phyloP scores from a whole-genome alignment of 2,888 invertebrate genomes.

The Meandrusa payeni region DNA sequence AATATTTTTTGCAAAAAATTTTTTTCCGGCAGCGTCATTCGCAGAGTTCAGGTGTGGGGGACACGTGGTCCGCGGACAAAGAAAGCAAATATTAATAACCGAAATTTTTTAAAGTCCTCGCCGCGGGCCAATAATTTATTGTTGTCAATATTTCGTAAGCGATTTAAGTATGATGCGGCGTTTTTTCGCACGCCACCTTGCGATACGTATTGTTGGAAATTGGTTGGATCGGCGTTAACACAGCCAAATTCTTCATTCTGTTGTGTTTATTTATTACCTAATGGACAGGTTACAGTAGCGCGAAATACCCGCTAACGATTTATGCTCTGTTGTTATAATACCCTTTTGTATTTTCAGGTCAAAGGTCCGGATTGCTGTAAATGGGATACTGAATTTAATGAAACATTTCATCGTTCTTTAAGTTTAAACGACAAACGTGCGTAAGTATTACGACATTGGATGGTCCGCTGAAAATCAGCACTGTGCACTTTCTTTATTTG shows the following conservation, averaged over 20 bases:
- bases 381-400: constrained; percentile 7
- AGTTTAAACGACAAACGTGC: constrained; percentile 4
- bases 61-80: constrained; percentile 77
- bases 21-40: constrained; percentile 72
- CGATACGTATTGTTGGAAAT: constrained; percentile 50
- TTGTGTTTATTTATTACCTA: constrained; percentile 73
- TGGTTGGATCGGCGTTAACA: constrained; percentile 60
- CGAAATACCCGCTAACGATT: constrained; percentile 34
- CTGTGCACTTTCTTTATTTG: too few relatives aligned
- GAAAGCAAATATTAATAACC: constrained; percentile 79
- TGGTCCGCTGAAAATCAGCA: too few relatives aligned
- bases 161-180: constrained; percentile 75
- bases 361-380: constrained; percentile 19
- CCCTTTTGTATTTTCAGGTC: constrained; percentile 22
- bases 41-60: constrained; percentile 78
- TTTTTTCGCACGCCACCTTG: constrained; percentile 61
- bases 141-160: constrained; percentile 80
- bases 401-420: constrained; percentile 7
- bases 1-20: constrained; percentile 65
- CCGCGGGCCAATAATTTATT: constrained; percentile 61
- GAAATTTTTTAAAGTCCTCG: constrained; percentile 76
- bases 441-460: constrained; percentile 6
- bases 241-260: constrained; percentile 57
- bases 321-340: constrained; percentile 21
- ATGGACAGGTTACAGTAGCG: constrained; percentile 67